phyloP scores from a whole-genome alignment of 2,797 vertebrate genomes.

The Onychomys torridus region DNA sequence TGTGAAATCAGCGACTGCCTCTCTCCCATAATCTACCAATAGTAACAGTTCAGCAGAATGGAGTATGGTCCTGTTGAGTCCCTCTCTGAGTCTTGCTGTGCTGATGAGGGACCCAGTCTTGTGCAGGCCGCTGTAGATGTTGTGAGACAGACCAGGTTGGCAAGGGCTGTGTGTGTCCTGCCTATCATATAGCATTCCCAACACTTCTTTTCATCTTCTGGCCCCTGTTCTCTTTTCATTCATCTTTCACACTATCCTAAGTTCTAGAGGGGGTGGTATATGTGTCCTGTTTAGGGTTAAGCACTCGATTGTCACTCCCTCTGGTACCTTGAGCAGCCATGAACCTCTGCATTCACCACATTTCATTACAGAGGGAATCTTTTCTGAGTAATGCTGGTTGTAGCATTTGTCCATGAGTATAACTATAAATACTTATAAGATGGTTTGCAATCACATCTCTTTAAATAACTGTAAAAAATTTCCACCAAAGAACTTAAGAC shows the following conservation, averaged over 20 bases:
- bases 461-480: not conserved
- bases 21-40: not conserved
- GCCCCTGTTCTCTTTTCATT: fast-evolving
- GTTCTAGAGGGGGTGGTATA: not conserved
- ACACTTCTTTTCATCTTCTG: not conserved
- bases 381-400: too few relatives aligned
- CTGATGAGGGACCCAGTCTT: not conserved
- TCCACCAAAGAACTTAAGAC: too few relatives aligned
- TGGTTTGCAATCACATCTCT: too few relatives aligned
- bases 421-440: not conserved
- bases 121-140: not conserved
- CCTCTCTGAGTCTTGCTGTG: too few relatives aligned
- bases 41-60: not conserved
- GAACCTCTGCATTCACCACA: not conserved
- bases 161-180: not conserved
- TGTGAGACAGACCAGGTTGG: not conserved
- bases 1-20: too few relatives aligned
- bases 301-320: too few relatives aligned
- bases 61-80: not conserved
- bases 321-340: not conserved
- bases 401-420: too few relatives aligned
- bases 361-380: not conserved
- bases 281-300: too few relatives aligned
- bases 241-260: fast-evolving
- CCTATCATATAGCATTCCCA: too few relatives aligned